Base-by-base conservation (phyloP, 2,113 vertebrate species). In the Pungitius pungitius region DNA sequence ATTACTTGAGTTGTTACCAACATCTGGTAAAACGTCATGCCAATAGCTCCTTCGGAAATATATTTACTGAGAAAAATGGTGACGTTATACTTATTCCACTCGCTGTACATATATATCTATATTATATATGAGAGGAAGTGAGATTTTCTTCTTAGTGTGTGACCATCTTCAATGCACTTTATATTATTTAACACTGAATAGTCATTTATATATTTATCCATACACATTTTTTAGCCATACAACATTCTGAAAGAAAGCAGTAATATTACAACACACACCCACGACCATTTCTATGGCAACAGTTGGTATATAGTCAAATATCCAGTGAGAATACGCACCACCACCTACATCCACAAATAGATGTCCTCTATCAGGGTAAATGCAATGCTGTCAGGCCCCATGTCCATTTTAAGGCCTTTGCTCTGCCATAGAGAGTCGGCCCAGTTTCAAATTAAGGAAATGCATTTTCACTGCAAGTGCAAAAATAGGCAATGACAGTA, bases 211-310 rank as follows among this genome's bases (percentile, higher is more conserved):
- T 37, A 45, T 69, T 13, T 75, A 42, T 70, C 43, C 33, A 40
- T 30, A 51, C 26, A 60, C 58, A 63, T 40, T 51, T 72, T 24
- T 69, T 6, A 66, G 54, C 64, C 71, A 62, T 26, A 45, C 45
- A 78, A 65, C 20, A 66, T 69, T 59, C 43, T 73, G 64, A 59
- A 26, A 67, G 58, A 75, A 26, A 63, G 63, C 73, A 73, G 64
- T n/a, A 56, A 75, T 67, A 78, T 49, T 71, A 54, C 47, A 69
- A 55, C 56, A 61, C 66, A 68, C 77, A 54, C 80, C 24, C 69
- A 71, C 69, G 69, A 52, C 61, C 51, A 83, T 90, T 86, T 85
- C 86, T 87, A 90, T 88, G 86, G 88, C 84, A 90, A 90, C 88
- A 79, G 84, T 85, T 86, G 82, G 82, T 77, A 77, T 77, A 77